A percentile compares a stretch with the other conserved stretches of the same genome.
phyloP scores from a whole-genome alignment of 2,113 vertebrate genomes.

The Platysteira castanea region DNA sequence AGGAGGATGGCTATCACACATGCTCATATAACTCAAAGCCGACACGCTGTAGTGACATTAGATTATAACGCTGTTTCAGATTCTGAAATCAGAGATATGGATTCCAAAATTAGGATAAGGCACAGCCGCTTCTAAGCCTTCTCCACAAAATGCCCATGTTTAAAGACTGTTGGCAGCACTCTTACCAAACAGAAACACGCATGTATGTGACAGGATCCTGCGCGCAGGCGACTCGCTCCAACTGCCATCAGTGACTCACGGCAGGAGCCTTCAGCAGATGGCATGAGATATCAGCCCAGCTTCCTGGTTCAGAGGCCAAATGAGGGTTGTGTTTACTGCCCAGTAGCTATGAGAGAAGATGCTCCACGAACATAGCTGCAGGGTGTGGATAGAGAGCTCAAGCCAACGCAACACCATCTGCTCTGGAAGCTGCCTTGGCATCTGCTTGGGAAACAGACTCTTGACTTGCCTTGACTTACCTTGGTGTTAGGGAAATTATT shows the following conservation, averaged over 20 bases:
- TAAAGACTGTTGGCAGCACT: not conserved
- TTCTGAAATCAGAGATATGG: not conserved
- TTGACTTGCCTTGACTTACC: not conserved
- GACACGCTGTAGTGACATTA: not conserved
- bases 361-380: not conserved
- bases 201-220: not conserved
- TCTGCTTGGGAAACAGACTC: constrained; percentile 12
- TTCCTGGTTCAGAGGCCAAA: not conserved
- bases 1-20: not conserved
- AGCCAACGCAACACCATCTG: constrained; percentile 29
- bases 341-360: not conserved
- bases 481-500: not conserved
- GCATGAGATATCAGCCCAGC: not conserved
- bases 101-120: not conserved
- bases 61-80: not conserved
- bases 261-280: not conserved
- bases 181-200: not conserved
- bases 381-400: not conserved
- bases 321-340: not conserved
- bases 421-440: constrained; percentile 9
- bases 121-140: not conserved
- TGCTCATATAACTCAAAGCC: not conserved
- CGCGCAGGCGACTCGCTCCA: accelerated
- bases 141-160: not conserved
- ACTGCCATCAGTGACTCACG: not conserved